Percentiles rank a stretch among this genome's conserved stretches.
These are phyloP conservation scores for Trichomalopsis sarcophagae DNA, from an alignment of 1,140 invertebrate genomes.

Conservation along the genomic window DNA sequence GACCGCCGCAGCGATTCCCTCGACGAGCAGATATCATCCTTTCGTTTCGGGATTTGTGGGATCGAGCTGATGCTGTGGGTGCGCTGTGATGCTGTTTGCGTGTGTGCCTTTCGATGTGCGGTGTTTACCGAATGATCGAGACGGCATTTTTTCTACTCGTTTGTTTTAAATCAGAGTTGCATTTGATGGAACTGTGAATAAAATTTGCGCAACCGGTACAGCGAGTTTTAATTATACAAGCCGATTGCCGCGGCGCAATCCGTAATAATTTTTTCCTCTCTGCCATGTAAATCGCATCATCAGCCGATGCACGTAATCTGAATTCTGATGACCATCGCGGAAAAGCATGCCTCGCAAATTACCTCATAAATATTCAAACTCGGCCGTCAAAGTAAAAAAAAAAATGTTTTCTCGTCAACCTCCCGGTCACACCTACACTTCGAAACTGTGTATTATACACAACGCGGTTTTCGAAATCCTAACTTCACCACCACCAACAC, in stretches of 20 bases:
- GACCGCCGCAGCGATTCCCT: conserved; percentile 43
- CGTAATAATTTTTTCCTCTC: background rate
- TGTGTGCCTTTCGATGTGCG: background rate
- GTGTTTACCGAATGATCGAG: background rate
- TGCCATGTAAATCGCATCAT: background rate
- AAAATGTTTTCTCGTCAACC: background rate
- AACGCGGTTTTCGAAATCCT: too few species aligned
- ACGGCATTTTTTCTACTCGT: background rate
- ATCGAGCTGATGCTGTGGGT: too few species aligned
- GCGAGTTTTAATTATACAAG: background rate
- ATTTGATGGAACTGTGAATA: background rate
- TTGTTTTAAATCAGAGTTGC: background rate
- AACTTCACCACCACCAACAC: too few species aligned
- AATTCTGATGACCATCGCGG: background rate
- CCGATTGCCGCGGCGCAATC: background rate
- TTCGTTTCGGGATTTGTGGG: conserved; percentile 16
- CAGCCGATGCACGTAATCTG: background rate
- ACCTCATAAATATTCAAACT: conserved; percentile 4
- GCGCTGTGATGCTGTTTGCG: too few species aligned
- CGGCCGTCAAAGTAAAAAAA: background rate
- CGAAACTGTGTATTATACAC: too few species aligned
- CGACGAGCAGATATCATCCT: background rate
- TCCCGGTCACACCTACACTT: too few species aligned
- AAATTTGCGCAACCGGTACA: too few species aligned
- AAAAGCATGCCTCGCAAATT: background rate